Percentiles rank a stretch among this genome's conserved stretches.
Conservation (phyloP, 1,140 invertebrate genomes). For the Physella acuta region DNA sequence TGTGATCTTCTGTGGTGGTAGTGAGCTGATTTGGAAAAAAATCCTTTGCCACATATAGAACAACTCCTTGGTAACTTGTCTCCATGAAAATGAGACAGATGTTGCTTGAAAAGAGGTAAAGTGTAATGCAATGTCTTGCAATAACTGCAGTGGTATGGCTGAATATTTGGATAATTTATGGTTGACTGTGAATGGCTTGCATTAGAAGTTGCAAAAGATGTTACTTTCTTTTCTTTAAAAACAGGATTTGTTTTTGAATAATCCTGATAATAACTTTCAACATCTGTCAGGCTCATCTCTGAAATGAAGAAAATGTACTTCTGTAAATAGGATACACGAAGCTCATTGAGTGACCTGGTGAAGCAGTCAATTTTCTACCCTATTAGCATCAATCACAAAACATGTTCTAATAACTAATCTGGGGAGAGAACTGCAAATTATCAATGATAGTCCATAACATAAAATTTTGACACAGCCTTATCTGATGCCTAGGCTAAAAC, state of each 20-base stretch:
- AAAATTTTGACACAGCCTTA: no score
- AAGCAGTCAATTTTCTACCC: no score
- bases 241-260: no score
- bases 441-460: no score
- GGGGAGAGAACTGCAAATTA: no score
- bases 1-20: conserved; percentile 12
- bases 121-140: background rate
- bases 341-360: no score
- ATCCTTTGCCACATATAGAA: conserved; percentile 21
- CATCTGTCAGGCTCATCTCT: background rate
- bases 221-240: no score
- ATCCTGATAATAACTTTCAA: background rate
- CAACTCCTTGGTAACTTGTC: conserved; percentile 21
- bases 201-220: background rate
- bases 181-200: background rate
- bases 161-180: background rate
- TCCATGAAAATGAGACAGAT: conserved; percentile 13
- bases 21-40: conserved; percentile 13
- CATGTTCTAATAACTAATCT: no score
- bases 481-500: no score
- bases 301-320: conserved; percentile 1
- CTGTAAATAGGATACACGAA: background rate
- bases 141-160: conserved; percentile 1
- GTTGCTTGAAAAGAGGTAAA: conserved; percentile 9
- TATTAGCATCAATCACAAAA: no score